Conservation (phyloP, 2,888 invertebrate genomes). For the Amblyjoppa fuscipennis region DNA sequence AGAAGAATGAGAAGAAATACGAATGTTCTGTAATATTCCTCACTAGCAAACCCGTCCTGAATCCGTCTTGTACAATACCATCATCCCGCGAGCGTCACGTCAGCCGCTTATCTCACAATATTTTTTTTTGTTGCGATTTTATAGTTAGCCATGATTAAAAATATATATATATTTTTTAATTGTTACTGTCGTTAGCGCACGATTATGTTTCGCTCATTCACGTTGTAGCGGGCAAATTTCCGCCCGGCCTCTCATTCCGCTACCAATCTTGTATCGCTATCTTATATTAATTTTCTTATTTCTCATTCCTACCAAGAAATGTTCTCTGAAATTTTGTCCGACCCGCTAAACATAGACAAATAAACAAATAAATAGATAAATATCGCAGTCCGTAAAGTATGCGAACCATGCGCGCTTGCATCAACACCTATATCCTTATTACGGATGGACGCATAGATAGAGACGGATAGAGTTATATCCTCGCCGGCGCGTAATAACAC, state of each 20-base stretch:
- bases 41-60: neutral
- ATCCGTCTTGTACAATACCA: neutral
- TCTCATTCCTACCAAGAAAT: neutral
- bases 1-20: constrained; percentile 20
- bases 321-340: neutral
- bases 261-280: neutral
- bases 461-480: constrained; percentile 6
- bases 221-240: neutral
- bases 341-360: neutral
- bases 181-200: neutral
- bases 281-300: neutral
- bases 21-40: constrained; percentile 34
- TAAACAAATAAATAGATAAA: neutral
- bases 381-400: neutral
- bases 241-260: neutral
- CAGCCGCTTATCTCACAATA: neutral
- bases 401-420: neutral
- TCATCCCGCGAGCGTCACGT: neutral
- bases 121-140: neutral
- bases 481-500: constrained; percentile 46
- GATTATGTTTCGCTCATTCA: neutral
- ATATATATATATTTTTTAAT: neutral
- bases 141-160: neutral
- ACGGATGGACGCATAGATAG: constrained; percentile 7
- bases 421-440: constrained; percentile 5